Conservation (phyloP, 2,888 invertebrate genomes). For the Agrochola lota region DNA sequence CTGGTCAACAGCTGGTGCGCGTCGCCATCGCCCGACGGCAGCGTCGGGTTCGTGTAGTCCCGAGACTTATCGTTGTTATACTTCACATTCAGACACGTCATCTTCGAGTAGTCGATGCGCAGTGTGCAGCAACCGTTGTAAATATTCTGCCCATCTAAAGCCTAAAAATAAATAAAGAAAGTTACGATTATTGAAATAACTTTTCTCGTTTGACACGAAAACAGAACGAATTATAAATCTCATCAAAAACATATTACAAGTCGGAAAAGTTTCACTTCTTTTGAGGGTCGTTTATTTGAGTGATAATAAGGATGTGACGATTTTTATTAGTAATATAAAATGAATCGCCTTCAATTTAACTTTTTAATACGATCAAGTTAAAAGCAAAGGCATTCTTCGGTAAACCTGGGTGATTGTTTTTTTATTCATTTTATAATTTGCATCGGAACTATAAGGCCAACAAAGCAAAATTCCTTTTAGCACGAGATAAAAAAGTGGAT, state of each 20-base stretch:
- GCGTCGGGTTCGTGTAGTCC: constrained; percentile 99
- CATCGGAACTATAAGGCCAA: constrained; percentile 32
- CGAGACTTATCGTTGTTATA: constrained; percentile 99
- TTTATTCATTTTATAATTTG: constrained; percentile 50
- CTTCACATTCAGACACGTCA: constrained; percentile 99
- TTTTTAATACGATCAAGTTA: constrained; percentile 56
- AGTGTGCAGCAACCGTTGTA: constrained; percentile 99
- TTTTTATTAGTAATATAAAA: constrained; percentile 63
- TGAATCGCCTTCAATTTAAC: constrained; percentile 66
- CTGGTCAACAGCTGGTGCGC: constrained; percentile 92
- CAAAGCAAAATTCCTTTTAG: constrained; percentile 54
- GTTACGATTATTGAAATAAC: constrained; percentile 69
- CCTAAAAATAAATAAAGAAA: constrained; percentile 88
- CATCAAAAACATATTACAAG: constrained; percentile 72
- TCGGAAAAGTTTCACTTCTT: constrained; percentile 71
- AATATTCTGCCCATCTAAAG: constrained; percentile 99
- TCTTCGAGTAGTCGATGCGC: constrained; percentile 99
- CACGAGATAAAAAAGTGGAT: constrained; percentile 61
- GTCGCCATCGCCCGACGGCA: constrained; percentile 97
- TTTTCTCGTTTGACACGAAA: constrained; percentile 74
- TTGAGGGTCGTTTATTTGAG: constrained; percentile 68
- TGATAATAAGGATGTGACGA: constrained; percentile 65
- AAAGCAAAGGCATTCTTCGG: constrained; percentile 28
- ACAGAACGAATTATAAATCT: constrained; percentile 72
- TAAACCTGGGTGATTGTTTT: constrained; percentile 12